phyloP scores from a whole-genome alignment of 23 tunicate species.

The Ciona savignyi region DNA sequence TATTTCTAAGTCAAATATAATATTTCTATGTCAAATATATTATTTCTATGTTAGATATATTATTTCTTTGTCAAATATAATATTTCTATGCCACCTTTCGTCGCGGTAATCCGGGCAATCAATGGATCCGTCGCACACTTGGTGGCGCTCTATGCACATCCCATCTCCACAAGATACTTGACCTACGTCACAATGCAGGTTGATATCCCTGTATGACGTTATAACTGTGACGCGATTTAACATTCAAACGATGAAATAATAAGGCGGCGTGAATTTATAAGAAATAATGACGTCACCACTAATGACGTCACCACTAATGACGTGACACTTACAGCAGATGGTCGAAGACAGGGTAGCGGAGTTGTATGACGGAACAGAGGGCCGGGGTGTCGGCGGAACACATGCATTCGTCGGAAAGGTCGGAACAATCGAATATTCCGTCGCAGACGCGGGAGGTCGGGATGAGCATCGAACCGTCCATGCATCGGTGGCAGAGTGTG shows the following conservation, averaged over 20 bases:
- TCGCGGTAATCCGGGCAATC: constrained; percentile 32
- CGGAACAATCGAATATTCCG: constrained; percentile 66
- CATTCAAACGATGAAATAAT: background rate
- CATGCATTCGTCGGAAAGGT: constrained; percentile 86
- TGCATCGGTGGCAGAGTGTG: constrained; percentile 48
- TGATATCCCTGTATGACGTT: background rate
- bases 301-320: background rate
- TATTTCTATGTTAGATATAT: too few relatives aligned
- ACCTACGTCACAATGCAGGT: constrained; percentile 31
- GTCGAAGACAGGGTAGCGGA: background rate
- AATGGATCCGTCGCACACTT: constrained; percentile 51
- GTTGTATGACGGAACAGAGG: background rate
- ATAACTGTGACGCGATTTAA: too few relatives aligned
- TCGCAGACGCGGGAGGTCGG: constrained; percentile 53
- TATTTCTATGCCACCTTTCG: constrained; percentile 46
- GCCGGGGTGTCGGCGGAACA: constrained; percentile 10
- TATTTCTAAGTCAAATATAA: too few relatives aligned
- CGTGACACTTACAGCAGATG: background rate
- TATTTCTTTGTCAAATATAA: too few relatives aligned
- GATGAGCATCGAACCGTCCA: constrained; percentile 33
- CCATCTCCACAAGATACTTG: constrained; percentile 47
- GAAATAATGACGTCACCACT: background rate
- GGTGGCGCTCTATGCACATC: constrained; percentile 16
- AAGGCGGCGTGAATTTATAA: too few relatives aligned
- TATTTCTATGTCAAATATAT: too few relatives aligned